Evolutionary conservation across 2,797 vertebrate species (phyloP), one percentile per base, ranked within the genome.

Genomic region (Falco novaeseelandiae): DNA sequence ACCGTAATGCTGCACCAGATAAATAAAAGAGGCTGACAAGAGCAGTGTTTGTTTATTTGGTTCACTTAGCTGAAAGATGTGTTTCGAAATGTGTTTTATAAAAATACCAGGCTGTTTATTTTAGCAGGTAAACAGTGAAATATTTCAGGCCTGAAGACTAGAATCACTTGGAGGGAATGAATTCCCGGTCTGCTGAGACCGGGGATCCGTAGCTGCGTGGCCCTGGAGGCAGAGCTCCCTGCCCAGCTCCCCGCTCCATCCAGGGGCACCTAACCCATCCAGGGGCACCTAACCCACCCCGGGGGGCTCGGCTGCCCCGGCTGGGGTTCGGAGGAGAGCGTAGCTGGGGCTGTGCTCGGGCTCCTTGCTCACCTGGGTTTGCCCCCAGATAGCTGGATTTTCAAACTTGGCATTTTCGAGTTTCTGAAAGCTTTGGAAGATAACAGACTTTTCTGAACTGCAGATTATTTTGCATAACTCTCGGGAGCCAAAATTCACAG

Each of bases 51-150:
- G 30, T 92, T 93, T 70, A 54, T 46, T 94, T 95, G 80, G 34
- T 69, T 76, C 42, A 12, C 79, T 77, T 91, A 82, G 34, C 70
- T 93, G 76, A 83, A 86, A 65, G 71, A 86, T 84, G 36, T 27
- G n/a, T 79, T 74, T 82, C 82, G 74, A 93, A 93, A 52, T 54
- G 7, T 4, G 1, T 58, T 32, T 54, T 44, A 2, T 8, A 16
- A 54, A 44, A 46, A 36, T 13, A 23, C 38, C 49, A 42, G 54
- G 26, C 27, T 25, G 71, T 59, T 51, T 57, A 7, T 69, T 77
- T 51, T 32, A 6, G 1, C 34, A 46, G 30, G 30, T 34, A 44
- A 84, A 30, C 6, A 27, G 51, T 1, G 2, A 4, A 36, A 49
- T 40, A 69, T 38, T 61, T 14, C 44, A 58, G 23, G 29, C 32